Base-by-base conservation (phyloP, 1,140 invertebrate species). In the Amyelois transitella region DNA sequence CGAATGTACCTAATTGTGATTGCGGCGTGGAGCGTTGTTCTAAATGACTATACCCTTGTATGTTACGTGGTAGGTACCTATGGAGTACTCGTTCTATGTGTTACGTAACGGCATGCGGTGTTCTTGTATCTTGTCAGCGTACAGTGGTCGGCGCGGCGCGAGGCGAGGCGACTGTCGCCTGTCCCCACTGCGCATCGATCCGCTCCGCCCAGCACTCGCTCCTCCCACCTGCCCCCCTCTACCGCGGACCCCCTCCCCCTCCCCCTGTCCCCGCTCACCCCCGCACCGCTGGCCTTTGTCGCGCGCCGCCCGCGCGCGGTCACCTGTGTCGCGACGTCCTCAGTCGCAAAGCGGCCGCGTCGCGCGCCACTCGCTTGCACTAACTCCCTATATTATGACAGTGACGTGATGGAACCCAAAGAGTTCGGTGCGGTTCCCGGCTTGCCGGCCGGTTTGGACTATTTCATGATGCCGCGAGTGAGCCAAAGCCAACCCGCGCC, bases 251-350 rank as follows among this genome's bases (percentile, higher is more conserved):
- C 60, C 67, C 63, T 57, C 55, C 54, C 17, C 53, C 51, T 60
- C 60, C 56, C 56, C 28, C 56, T 53, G 56, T n/a, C n/a, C 58
- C 60, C 63, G 58, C 69, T 63, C 62, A 63, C 59, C 70, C 62
- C 68, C 63, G 55, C 60, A 55, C 66, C 63, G 69, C 64, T 61
- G 72, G 70, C 72, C 76, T 75, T 75, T 84, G 77, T 85, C 77
- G 75, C 80, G 69, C 72, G 70, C 77, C 79, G 76, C 80, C 74
- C 81, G 76, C 79, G 69, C 66, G 69, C 82, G 83, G 81, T 86
- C 83, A 86, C 83, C 83, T 86, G 83, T 86, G 83, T 86, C 83
- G 79, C 79, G 32, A 76, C 76, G 83, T 86, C 83, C 77, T 86
- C 83, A 86, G 83, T 86, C 83, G 83, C 83, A 78, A 69, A 76